Base-by-base conservation (phyloP, 2,113 vertebrate genomes). In the Leucopternis melanops region DNA sequence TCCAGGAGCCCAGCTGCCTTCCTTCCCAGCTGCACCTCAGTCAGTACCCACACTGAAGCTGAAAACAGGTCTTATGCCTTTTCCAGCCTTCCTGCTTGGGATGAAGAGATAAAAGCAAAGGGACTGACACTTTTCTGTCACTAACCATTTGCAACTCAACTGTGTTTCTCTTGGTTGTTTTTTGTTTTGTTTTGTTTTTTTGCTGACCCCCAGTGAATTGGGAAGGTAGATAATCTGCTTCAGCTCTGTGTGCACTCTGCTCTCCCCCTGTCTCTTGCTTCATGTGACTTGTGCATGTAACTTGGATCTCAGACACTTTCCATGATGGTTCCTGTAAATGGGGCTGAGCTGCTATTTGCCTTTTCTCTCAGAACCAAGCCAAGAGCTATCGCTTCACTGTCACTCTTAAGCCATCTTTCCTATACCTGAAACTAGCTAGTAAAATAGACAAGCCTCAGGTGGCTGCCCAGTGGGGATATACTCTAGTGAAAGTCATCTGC, bases 141-240 rank as follows among this genome's bases (percentile, higher is more conserved):
- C 79, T 96, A 91, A 97, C 81, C 16, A 59, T 90, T 95, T 94
- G 63, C 66, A 77, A 96, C 52, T 97, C 87, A 96, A 95, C 77
- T 95, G 20, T 97, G n/a, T 96, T 95, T 97, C 88, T 95, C 93
- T 92, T 88, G 88, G 89, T 94, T 96, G 63, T 94, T 72, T 77
- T 77, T 59, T 25, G 27, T 50, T 63, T 22, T 54, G 11, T 44
- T 80, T 50, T 36, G 10, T 38, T 89, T 94, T 95, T 95, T 96
- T 93, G 96, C 96, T 96, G 97, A 93, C 96, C 82, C 97, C 90
- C 97, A 97, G 97, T 94, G 97, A 97, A 95, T 90, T 97, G 95
- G 97, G 97, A 97, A 97, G 97, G 97, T 97, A 97, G 97, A 97
- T 97, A 97, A 97, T 47, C 84, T 94, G 96, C 94, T 97, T 97